Evolutionary conservation across 2,113 vertebrate species (phyloP).

Genomic region (Callocephalon fimbriatum): DNA sequence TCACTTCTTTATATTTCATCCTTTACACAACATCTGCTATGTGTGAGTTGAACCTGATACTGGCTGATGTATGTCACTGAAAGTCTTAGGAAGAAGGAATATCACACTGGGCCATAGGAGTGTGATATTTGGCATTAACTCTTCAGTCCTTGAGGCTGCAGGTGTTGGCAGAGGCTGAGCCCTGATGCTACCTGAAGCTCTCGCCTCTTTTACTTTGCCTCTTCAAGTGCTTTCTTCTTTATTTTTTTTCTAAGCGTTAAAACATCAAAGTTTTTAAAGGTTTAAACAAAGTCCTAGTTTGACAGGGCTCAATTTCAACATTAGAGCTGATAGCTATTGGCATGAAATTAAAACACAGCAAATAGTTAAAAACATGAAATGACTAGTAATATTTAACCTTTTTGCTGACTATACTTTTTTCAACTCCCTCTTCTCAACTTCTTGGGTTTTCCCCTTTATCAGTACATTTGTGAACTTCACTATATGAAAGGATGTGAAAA

Average conservation of each 20-base stretch:
- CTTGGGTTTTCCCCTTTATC: background rate
- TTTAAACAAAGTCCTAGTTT: background rate
- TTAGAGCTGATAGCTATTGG: background rate
- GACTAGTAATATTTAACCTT: background rate
- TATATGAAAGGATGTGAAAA: background rate
- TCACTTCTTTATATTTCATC: background rate
- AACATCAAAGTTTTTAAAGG: background rate
- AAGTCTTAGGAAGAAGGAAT: background rate
- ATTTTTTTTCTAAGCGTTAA: background rate
- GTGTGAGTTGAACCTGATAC: background rate
- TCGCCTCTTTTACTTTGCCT: background rate
- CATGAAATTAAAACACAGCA: background rate
- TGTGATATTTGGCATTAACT: background rate
- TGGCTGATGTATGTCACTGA: background rate
- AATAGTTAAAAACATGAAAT: background rate
- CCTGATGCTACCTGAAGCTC: background rate
- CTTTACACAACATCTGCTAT: background rate
- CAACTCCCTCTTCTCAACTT: background rate
- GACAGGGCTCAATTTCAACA: background rate
- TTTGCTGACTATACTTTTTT: background rate
- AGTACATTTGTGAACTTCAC: rapidly evolving
- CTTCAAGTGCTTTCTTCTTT: background rate
- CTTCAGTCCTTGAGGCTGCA: background rate
- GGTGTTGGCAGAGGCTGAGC: background rate
- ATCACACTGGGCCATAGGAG: background rate